Conservation (phyloP, 1,140 invertebrate genomes). For the Drosophila truncata region DNA sequence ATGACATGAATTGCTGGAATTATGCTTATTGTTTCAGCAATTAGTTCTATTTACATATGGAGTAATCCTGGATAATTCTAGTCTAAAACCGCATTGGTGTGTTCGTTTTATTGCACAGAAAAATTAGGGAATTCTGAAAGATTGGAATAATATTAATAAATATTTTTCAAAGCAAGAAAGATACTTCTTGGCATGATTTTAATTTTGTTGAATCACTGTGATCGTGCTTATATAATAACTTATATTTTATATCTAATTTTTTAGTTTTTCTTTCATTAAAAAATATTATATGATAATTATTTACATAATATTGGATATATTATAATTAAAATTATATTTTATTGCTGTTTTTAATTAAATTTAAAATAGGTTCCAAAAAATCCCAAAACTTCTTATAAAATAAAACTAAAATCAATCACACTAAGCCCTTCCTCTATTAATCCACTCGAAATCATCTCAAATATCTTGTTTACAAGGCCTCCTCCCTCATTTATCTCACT, state of each 20-base stretch:
- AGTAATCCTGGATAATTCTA: neutral
- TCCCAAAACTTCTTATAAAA: too few species aligned
- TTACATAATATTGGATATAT: too few species aligned
- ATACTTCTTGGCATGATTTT: too few species aligned
- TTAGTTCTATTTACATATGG: conserved; percentile 4
- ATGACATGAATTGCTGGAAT: neutral
- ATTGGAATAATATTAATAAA: too few species aligned
- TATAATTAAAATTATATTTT: too few species aligned
- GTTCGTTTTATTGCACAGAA: neutral
- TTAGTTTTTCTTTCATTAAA: too few species aligned
- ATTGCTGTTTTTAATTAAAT: neutral
- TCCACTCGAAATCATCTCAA: neutral
- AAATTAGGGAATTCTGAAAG: neutral
- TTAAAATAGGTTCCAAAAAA: too few species aligned
- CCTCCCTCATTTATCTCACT: conserved; percentile 30
- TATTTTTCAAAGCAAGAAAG: too few species aligned
- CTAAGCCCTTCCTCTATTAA: neutral
- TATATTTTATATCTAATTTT: too few species aligned
- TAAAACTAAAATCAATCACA: neutral
- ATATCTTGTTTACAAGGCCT: neutral
- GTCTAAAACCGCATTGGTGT: neutral
- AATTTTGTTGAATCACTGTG: too few species aligned
- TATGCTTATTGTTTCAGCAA: conserved; percentile 3
- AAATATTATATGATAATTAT: too few species aligned
- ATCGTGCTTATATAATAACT: too few species aligned